Conservation (phyloP, 2,888 invertebrate species). For the Pherbina coryleti region DNA sequence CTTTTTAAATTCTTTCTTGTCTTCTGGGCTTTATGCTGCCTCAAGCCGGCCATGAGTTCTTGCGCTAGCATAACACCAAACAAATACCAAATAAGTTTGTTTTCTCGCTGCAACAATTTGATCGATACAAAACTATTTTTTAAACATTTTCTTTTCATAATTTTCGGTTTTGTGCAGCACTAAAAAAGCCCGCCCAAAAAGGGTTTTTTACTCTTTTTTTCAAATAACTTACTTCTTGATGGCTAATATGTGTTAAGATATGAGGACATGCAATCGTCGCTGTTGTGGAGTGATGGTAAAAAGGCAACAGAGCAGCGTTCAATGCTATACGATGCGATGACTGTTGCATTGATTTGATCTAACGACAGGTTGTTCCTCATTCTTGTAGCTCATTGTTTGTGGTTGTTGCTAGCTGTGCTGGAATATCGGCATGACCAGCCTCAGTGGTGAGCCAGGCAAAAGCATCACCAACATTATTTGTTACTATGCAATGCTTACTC, state of each 20-base stretch:
- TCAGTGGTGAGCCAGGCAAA: slow-evolving; percentile 15
- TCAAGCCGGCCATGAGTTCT: neutral
- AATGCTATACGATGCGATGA: neutral
- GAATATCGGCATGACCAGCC: neutral
- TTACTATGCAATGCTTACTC: neutral
- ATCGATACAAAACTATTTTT: slow-evolving; percentile 36
- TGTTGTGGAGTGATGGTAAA: neutral
- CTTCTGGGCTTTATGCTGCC: neutral
- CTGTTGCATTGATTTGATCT: slow-evolving; percentile 22
- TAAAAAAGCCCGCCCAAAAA: slow-evolving; percentile 37
- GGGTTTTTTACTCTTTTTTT: slow-evolving; percentile 9
- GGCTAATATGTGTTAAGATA: slow-evolving; percentile 44
- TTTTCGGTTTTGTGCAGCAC: slow-evolving; percentile 26
- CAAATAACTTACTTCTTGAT: slow-evolving; percentile 27
- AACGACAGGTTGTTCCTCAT: slow-evolving; percentile 32
- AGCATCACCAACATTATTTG: slow-evolving; percentile 1
- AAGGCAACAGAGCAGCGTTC: neutral
- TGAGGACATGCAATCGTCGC: slow-evolving; percentile 37
- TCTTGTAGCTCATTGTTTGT: neutral
- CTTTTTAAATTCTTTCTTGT: no score
- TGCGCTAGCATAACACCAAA: neutral
- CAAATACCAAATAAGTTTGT: slow-evolving; percentile 27
- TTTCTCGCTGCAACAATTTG: slow-evolving; percentile 26
- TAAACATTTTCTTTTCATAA: slow-evolving; percentile 3
- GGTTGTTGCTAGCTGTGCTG: neutral